phyloP scores from a whole-genome alignment of 2,797 vertebrate genomes.

The Myoxocephalus aenaeus region DNA sequence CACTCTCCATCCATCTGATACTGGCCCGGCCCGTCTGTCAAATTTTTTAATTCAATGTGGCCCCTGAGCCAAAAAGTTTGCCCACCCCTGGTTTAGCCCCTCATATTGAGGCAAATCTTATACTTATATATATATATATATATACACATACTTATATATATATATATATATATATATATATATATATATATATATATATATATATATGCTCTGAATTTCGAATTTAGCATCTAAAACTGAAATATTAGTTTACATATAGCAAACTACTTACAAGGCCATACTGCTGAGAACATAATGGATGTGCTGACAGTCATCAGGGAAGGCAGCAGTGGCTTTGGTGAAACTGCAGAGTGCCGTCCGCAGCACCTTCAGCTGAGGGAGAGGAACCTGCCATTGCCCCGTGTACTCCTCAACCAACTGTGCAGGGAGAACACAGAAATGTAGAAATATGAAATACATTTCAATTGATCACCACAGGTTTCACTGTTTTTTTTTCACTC shows the following conservation, averaged over 20 bases:
- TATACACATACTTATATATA: too few relatives aligned
- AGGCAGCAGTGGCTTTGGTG: constrained; percentile 91
- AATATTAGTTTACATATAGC: neutral
- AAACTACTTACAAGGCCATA: constrained; percentile 93
- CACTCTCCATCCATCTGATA: too few relatives aligned
- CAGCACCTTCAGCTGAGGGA: constrained; percentile 96
- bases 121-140: too few relatives aligned
- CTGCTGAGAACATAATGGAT: constrained; percentile 96
- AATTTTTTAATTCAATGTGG: too few relatives aligned
- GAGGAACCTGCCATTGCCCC: constrained; percentile 95
- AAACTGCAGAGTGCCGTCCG: constrained; percentile 94
- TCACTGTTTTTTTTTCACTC: neutral
- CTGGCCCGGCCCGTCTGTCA: too few relatives aligned
- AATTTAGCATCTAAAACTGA: neutral
- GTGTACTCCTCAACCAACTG: constrained; percentile 98
- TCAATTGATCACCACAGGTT: neutral
- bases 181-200: too few relatives aligned
- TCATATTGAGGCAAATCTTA: neutral
- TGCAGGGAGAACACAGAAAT: neutral
- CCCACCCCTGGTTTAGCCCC: neutral
- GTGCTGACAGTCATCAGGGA: constrained; percentile 95
- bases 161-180: too few relatives aligned
- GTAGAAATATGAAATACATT: neutral
- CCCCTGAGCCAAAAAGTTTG: too few relatives aligned
- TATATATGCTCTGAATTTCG: neutral